A percentile compares a stretch with the other conserved stretches of the same genome.
These are phyloP conservation scores for Notarius lentiginosus DNA, from an alignment of 2,113 vertebrate genomes.

Conservation along the genomic window DNA sequence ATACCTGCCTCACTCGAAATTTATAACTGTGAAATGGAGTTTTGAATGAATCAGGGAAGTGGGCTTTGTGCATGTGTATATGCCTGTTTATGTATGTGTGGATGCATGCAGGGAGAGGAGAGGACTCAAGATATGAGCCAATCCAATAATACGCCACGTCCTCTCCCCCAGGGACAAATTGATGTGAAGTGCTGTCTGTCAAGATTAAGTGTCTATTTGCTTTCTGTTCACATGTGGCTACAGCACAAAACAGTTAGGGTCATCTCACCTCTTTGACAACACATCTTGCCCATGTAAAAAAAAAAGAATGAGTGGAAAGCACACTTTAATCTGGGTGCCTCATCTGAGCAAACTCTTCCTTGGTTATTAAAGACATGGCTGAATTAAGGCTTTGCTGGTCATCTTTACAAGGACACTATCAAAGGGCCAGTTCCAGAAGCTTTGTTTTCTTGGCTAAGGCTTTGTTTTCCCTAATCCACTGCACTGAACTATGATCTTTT, in stretches of 20 bases:
- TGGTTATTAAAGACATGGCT: slow-evolving; percentile 38
- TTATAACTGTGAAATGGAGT: slow-evolving; percentile 61
- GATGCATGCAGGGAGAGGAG: neutral
- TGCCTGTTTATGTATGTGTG: neutral
- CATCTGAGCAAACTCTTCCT: neutral
- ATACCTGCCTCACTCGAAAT: slow-evolving; percentile 58
- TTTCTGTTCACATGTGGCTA: slow-evolving; percentile 80
- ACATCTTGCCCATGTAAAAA: slow-evolving; percentile 39
- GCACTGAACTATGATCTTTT: neutral
- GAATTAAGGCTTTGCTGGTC: slow-evolving; percentile 18
- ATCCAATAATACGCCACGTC: slow-evolving; percentile 39
- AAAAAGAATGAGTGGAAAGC: slow-evolving; percentile 60
- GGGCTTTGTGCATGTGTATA: neutral
- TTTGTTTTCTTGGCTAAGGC: slow-evolving; percentile 41
- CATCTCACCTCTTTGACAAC: slow-evolving; percentile 58
- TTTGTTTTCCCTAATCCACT: slow-evolving; percentile 47
- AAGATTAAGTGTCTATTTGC: slow-evolving; percentile 91
- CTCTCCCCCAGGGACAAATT: slow-evolving; percentile 79
- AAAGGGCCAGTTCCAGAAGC: slow-evolving; percentile 55
- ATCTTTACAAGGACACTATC: slow-evolving; percentile 48
- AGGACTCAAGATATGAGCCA: slow-evolving; percentile 49
- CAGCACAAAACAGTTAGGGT: slow-evolving; percentile 79
- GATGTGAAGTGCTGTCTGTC: slow-evolving; percentile 85
- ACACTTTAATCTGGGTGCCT: slow-evolving; percentile 75
- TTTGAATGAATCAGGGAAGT: slow-evolving; percentile 44